Conservation (phyloP, 2,888 invertebrate species). For the Erynnis tages region DNA sequence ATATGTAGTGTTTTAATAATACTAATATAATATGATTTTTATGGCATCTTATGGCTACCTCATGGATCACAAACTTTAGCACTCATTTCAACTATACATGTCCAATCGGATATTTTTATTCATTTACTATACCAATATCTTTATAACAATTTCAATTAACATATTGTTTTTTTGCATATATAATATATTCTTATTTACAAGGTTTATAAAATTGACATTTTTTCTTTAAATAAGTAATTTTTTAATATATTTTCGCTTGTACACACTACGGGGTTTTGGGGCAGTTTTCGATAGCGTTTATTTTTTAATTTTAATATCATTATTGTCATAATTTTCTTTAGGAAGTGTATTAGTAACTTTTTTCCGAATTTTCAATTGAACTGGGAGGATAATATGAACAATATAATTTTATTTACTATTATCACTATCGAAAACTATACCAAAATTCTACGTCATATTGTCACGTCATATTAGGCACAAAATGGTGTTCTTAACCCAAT, state of each 20-base stretch:
- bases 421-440: slow-evolving; percentile 46
- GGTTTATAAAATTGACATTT: slow-evolving; percentile 74
- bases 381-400: too few relatives aligned
- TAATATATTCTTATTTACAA: slow-evolving; percentile 76
- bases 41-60: slow-evolving; percentile 81
- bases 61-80: slow-evolving; percentile 74
- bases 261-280: slow-evolving; percentile 46
- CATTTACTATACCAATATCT: slow-evolving; percentile 61
- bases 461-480: slow-evolving; percentile 73
- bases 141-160: slow-evolving; percentile 71
- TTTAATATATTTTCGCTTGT: slow-evolving; percentile 47
- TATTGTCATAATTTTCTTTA: slow-evolving; percentile 5
- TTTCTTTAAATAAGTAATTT: slow-evolving; percentile 58
- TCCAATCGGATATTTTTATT: slow-evolving; percentile 54
- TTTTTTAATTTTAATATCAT: neutral
- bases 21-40: slow-evolving; percentile 41
- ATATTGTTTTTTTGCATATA: slow-evolving; percentile 57
- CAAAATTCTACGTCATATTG: slow-evolving; percentile 58
- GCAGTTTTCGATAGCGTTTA: slow-evolving; percentile 50
- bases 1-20: slow-evolving; percentile 37
- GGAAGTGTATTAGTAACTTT: too few relatives aligned
- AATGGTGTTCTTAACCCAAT: slow-evolving; percentile 75
- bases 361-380: too few relatives aligned
- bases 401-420: neutral
- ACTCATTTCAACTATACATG: slow-evolving; percentile 59